These are phyloP conservation scores for Bos taurus DNA, from an alignment of 2,113 vertebrate genomes.

Conservation along the genomic window DNA sequence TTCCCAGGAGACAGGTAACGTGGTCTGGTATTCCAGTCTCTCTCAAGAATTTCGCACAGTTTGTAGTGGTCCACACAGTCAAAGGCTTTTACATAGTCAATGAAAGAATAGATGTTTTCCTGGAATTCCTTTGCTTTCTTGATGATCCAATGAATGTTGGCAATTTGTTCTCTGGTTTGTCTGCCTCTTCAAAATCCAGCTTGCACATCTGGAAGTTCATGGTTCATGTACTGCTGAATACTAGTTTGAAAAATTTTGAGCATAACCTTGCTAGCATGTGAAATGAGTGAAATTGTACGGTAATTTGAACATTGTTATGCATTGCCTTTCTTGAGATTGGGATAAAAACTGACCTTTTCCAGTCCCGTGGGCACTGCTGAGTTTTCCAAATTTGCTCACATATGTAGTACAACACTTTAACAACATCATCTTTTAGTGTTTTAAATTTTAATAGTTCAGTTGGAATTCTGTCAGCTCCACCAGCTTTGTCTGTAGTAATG, in stretches of 20 bases:
- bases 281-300: background rate
- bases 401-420: background rate
- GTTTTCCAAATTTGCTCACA: background rate
- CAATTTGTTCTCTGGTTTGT: background rate
- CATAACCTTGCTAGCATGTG: background rate
- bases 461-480: background rate
- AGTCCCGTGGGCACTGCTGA: background rate
- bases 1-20: background rate
- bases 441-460: background rate
- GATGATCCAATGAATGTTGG: background rate
- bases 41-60: background rate
- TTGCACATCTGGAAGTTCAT: background rate
- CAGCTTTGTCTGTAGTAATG: background rate
- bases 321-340: background rate
- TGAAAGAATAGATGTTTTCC: background rate
- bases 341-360: background rate
- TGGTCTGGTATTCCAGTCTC: background rate
- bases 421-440: background rate
- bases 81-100: background rate
- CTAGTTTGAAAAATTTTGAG: background rate
- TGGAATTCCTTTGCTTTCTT: background rate
- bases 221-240: background rate
- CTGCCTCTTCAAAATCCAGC: background rate
- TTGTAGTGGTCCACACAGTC: background rate
- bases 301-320: background rate